Base-by-base conservation (phyloP, 1,140 invertebrate species). In the Zaprionus nigranus region DNA sequence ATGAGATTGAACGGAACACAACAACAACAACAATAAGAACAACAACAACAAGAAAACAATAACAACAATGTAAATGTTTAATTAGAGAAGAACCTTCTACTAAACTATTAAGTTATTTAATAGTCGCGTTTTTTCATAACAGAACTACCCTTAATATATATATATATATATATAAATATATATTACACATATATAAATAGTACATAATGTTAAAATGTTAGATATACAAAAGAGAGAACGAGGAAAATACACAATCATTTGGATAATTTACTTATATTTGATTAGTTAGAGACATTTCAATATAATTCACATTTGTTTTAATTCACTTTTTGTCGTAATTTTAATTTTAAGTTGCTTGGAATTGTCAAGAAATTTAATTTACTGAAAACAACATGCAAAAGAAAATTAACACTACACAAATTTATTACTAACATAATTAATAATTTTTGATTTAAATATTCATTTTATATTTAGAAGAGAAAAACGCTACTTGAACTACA, bases 91-190 rank as follows among this genome's bases (percentile, higher is more conserved):
- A 54, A 76, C 49, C 72, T 68, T 74, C 40, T 79, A 63, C 68
- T 75, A 80, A 69, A 68, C 54, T 72, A 75, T 69, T 81, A 79
- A 84, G 56, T 78, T 74, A 81, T 60, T 81, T 61, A 71, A 61
- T 70, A 64, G 78, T 72, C 75, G 76, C 54, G 75, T 82, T 83
- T 82, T 82, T 68, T 82, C 79, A 57, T 43, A 71, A 62, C 69
- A 77, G 54, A 72, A 62, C 61, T 79, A 81, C 36, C 54, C 34
- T 60, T n/a, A n/a, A 72, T 62, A 76, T 61, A 68, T 53, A 79
- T 54, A 59, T 51, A 82, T 73, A 67, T 60, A n/a, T n/a, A 72
- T 62, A 76, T 61, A 68, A 57, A 79, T 54, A 59, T 51, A 82
- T 73, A 67, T 60, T 30, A 49, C 43, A 53, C 62, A 70, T 54